A percentile compares a stretch with the other conserved stretches of the same genome.
phyloP scores from a whole-genome alignment of 1,140 invertebrate genomes.

The Octopus bimaculoides region DNA sequence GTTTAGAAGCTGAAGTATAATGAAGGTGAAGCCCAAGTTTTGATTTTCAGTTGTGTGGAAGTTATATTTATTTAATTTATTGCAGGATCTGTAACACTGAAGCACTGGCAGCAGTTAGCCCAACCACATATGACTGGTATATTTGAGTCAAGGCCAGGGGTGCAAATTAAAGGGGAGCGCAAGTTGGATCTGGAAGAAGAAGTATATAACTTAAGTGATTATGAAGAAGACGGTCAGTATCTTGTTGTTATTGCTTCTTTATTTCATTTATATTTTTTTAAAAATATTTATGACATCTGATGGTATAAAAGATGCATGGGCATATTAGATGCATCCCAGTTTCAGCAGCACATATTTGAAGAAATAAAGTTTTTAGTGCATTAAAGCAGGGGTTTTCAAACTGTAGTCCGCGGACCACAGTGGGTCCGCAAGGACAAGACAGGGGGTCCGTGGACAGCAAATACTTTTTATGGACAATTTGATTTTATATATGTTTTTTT shows the following conservation, averaged over 20 bases:
- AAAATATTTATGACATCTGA: neutral
- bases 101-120: slow-evolving; percentile 86
- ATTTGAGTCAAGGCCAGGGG: slow-evolving; percentile 85
- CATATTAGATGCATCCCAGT: no score
- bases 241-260: neutral
- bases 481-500: no score
- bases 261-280: neutral
- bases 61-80: neutral
- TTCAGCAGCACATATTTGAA: no score
- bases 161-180: slow-evolving; percentile 80
- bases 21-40: no score
- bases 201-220: slow-evolving; percentile 77
- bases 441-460: no score
- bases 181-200: slow-evolving; percentile 71
- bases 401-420: no score
- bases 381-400: no score
- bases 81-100: slow-evolving; percentile 45
- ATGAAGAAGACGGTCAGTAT: slow-evolving; percentile 77
- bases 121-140: slow-evolving; percentile 87
- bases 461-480: no score
- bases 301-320: neutral
- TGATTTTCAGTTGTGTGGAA: no score
- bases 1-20: no score
- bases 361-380: no score
- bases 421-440: no score